Evolutionary conservation across 2,797 vertebrate genomes (phyloP), one percentile per base, ranked within the genome.

Genomic region (Jordanella pulchra): DNA sequence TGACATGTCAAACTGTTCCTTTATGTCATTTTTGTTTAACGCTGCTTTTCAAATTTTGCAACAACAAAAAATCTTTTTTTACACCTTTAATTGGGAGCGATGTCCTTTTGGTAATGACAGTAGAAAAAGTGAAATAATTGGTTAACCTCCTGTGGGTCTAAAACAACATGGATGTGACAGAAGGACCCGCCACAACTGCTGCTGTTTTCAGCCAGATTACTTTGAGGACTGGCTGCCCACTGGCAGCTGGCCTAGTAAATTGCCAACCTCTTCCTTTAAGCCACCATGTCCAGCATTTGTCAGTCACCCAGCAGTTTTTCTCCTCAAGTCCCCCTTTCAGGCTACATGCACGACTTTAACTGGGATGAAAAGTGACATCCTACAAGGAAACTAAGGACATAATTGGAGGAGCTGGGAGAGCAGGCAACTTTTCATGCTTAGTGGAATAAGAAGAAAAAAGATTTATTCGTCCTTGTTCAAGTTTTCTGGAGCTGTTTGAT

Each of bases 231-330:
- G n/a, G 45, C 80, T 69, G 79, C 73, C 25, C 60, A 25, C 65
- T 77, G 81, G 73, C 81, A 82, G 80, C 69, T 32, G 66, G 76
- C 80, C 73, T 81, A 82, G 85, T 84, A 88, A 90, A 90, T 79
- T 73, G 80, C 82, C 77, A 82, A 86, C 66, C 68, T 77, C 50
- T 85, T 23, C 39, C 63, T 83, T 75, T 81, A 86, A 89, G 79
- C 71, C 76, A 45, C 47, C 27, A 3, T 78, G 78, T 84, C 86
- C 73, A 73, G 71, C 81, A 76, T 65, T 64, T 87, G 77, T 85
- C 81, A 88, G 67, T 84, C 81, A 84, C 45, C 18, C 69, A 72
- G 76, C 71, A 50, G 65, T 18, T 44, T 55, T 63, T 44, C 47
- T 76, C 78, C 72, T 53, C 51, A 28, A 39, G 55, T 27, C 76